Evolutionary conservation across 1,140 invertebrate genomes (phyloP).

Genomic region (Hylaeus anthracinus): DNA sequence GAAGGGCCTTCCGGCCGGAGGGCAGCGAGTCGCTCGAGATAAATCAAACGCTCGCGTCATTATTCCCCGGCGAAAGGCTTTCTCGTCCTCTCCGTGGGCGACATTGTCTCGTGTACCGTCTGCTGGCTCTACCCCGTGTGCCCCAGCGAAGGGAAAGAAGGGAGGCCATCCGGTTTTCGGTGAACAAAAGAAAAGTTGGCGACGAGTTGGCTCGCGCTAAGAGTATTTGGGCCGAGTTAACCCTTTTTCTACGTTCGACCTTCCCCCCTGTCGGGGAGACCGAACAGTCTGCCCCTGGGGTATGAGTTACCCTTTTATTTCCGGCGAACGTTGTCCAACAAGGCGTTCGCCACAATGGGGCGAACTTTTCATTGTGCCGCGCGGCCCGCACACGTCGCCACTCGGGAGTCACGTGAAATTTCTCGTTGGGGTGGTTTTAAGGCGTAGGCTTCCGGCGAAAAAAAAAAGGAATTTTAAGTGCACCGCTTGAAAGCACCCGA

Average conservation of each 20-base stretch:
- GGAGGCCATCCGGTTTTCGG: conserved; percentile 43
- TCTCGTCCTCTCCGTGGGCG: conserved; percentile 22
- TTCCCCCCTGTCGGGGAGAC: conserved; percentile 1
- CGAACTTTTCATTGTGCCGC: conserved; percentile 75
- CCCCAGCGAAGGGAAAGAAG: neutral
- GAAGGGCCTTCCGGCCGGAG: conserved; percentile 22
- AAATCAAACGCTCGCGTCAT: conserved; percentile 47
- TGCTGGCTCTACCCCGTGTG: conserved; percentile 8
- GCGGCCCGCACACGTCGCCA: neutral
- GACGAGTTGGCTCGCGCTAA: conserved; percentile 54
- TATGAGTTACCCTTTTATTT: conserved; percentile 65
- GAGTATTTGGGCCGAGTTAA: conserved; percentile 63
- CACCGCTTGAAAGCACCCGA: neutral
- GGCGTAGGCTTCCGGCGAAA: too few species aligned
- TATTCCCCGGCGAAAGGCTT: conserved; percentile 52
- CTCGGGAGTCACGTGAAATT: neutral
- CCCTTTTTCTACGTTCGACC: conserved; percentile 57
- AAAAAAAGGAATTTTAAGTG: neutral
- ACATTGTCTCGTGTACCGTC: conserved; percentile 58
- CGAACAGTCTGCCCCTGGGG: conserved; percentile 13
- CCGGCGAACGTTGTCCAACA: conserved; percentile 67
- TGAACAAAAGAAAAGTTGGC: conserved; percentile 63
- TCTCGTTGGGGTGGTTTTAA: neutral
- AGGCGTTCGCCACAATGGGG: conserved; percentile 70
- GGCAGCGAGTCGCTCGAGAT: conserved; percentile 24